Evolutionary conservation across 2,888 invertebrate species (phyloP).

Genomic region (Thera britannica): DNA sequence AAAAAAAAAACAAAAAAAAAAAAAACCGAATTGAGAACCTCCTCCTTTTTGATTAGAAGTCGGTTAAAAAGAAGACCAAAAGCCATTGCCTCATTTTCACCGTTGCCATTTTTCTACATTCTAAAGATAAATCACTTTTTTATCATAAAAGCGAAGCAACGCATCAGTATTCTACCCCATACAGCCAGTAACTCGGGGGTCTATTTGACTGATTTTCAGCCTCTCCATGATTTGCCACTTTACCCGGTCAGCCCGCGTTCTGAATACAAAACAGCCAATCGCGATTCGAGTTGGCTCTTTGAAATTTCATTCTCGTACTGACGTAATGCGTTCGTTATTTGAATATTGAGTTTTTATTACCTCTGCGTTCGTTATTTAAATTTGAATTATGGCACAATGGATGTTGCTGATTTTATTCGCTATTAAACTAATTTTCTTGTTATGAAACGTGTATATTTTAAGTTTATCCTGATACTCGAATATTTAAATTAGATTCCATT

Average conservation of each 20-base stretch:
- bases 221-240: constrained; percentile 84
- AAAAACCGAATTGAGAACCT: too few species aligned
- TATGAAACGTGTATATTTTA: background rate
- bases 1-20: too few species aligned
- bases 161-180: constrained; percentile 68
- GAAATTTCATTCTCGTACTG: constrained; percentile 78
- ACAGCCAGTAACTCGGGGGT: constrained; percentile 74
- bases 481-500: too few species aligned
- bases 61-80: background rate
- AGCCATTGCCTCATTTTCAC: background rate
- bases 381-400: constrained; percentile 38
- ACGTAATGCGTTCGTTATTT: constrained; percentile 71
- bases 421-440: constrained; percentile 6
- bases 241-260: constrained; percentile 76
- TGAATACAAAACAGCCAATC: constrained; percentile 77
- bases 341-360: constrained; percentile 71
- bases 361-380: constrained; percentile 46
- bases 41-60: too few species aligned
- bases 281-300: constrained; percentile 59
- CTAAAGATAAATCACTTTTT: constrained; percentile 6
- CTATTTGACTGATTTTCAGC: constrained; percentile 85
- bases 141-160: constrained; percentile 45
- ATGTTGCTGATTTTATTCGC: constrained; percentile 23
- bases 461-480: too few species aligned
- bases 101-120: background rate